Base-by-base conservation (phyloP, 2,113 vertebrate species). In the Clupea harengus region DNA sequence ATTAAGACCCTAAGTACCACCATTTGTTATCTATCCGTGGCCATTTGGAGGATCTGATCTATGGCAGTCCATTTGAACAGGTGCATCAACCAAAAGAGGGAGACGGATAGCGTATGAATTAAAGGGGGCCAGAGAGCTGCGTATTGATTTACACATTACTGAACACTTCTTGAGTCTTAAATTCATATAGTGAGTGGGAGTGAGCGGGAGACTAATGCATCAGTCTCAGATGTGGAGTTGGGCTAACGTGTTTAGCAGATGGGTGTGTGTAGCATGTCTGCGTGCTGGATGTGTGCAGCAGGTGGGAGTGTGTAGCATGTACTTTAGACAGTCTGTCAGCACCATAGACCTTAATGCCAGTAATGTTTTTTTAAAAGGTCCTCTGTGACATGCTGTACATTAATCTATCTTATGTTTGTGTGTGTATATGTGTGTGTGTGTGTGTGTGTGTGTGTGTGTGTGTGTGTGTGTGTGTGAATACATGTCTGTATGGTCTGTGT, bases 41-140 rank as follows among this genome's bases (percentile, higher is more conserved):
- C n/a, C 4, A 3, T 72, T 28, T 25, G 25, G 8, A 22, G 20
- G 7, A n/a, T 64, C 60, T 1, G 20, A n/a, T 8, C 64, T 72
- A 72, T 72, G 64, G 64, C 3, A 72, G 64, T 72, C 64, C 64
- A 72, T 72, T 72, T 72, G 64, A 72, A 72, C 25, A 32, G 28
- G 64, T 25, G n/a, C 57, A 22, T 64, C 57, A n/a, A 8, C 57
- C 57, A 25, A 64, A 6, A 22, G 22, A 22, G 9, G 20, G 4
- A 64, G 57, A 64, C 22, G 2, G 57, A 64, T n/a, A n/a, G 4
- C n/a, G n/a, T n/a, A 64, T 25, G 57, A 64, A 32, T 72, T 72
- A 72, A 72, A 28, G 25, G 32, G 60, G 60, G 60, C 60, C n/a
- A 22, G 22, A 64, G n/a, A 1, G 60, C 60, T 64, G 22, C 9